A percentile compares a stretch with the other conserved stretches of the same genome.
These are phyloP conservation scores for Calliphora vomitoria DNA, from an alignment of 2,888 invertebrate genomes.

Conservation along the genomic window DNA sequence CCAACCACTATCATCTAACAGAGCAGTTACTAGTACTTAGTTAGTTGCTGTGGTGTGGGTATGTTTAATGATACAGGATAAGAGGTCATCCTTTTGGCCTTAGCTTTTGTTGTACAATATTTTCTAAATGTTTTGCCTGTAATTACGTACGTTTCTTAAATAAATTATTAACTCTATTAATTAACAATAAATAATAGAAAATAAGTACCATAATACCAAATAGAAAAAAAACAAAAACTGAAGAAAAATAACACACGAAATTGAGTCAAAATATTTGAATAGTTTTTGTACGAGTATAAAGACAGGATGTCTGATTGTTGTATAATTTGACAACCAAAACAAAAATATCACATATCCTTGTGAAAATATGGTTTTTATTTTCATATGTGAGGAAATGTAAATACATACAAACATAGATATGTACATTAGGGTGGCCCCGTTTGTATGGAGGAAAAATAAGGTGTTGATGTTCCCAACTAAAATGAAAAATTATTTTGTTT, in stretches of 20 bases:
- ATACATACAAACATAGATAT: background rate
- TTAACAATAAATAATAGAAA: conserved; percentile 42
- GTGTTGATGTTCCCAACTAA: no score
- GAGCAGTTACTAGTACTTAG: background rate
- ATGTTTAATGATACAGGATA: conserved; percentile 62
- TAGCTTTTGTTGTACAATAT: conserved; percentile 66
- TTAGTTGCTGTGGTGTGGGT: background rate
- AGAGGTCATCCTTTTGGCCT: conserved; percentile 68
- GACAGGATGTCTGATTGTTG: conserved; percentile 69
- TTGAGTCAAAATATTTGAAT: conserved; percentile 71
- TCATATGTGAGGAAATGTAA: background rate
- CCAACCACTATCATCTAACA: background rate
- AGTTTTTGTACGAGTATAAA: conserved; percentile 46
- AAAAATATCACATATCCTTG: conserved; percentile 65
- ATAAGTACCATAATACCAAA: conserved; percentile 1
- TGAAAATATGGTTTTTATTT: conserved; percentile 18
- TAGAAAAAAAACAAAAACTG: background rate
- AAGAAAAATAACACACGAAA: conserved; percentile 44
- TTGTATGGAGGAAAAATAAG: no score
- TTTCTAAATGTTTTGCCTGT: conserved; percentile 65
- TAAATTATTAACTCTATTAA: conserved; percentile 71
- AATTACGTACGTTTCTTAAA: conserved; percentile 53
- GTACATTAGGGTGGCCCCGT: background rate
- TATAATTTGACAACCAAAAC: conserved; percentile 62
- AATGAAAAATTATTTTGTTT: no score